Evolutionary conservation across 2,113 vertebrate species (phyloP), one percentile per base, ranked within the genome.

Genomic region (Colinus virginianus): DNA sequence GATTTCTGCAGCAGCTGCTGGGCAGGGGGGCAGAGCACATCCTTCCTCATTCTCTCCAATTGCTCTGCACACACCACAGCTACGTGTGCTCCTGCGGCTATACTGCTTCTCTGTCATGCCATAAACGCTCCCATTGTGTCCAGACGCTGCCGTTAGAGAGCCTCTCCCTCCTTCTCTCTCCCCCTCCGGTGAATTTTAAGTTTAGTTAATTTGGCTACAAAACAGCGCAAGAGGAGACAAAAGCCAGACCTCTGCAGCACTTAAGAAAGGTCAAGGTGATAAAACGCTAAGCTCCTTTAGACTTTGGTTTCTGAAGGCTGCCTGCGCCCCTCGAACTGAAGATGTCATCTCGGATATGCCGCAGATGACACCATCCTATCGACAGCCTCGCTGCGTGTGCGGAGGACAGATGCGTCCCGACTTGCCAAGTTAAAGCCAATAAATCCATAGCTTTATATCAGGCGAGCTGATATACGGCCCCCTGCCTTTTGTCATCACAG

Each of bases 401-500:
- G 96, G 94, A 97, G 97, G 97, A 98, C 98, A 98, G 98, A 97
- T 98, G 97, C 90, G 36, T 96, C 97, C 97, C 96, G 97, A 98
- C 96, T 98, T 97, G 98, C 97, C 98, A 97, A 98, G 97, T 98
- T 97, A 97, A 98, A 98, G 97, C 97, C 97, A 98, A 98, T 98
- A 98, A 98, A 98, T 98, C 97, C 95, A 97, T 97, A 97, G 97
- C 97, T 98, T 98, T 98, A 94, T 97, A 97, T 97, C 95, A 93
- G 96, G 95, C 90, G 3, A 96, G 95, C 97, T 98, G 98, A 98
- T 98, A 98, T 97, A 97, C 95, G 75, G 96, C 96, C 97, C 98
- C 96, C 97, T 98, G 98, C 96, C 97, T 98, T 98, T 98, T 98
- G 97, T 98, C 97, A 98, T 98, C 95, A 94, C 96, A 97, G 96